These are phyloP conservation scores for Brenthis daphne DNA, from an alignment of 2,888 invertebrate genomes.

Conservation along the genomic window DNA sequence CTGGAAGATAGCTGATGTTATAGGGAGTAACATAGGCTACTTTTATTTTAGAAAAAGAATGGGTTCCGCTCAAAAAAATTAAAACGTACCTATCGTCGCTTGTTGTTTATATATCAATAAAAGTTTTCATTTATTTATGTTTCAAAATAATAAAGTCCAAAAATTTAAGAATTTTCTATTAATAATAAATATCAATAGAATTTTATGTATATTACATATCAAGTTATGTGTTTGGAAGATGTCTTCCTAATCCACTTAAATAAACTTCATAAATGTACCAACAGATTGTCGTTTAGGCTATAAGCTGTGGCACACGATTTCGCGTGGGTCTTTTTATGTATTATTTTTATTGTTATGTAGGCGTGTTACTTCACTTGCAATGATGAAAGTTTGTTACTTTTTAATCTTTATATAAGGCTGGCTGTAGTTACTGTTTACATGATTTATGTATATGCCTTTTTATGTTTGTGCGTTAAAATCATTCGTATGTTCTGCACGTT, in stretches of 20 bases:
- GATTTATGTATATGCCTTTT: neutral
- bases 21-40: too few species aligned
- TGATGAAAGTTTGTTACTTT: neutral
- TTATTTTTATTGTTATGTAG: conserved; percentile 19
- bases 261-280: neutral
- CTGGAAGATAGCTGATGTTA: too few species aligned
- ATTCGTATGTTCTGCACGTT: too few species aligned
- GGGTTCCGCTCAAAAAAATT: too few species aligned
- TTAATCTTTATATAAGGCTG: neutral
- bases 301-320: conserved; percentile 9
- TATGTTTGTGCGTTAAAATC: neutral
- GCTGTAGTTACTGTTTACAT: neutral
- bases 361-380: conserved; percentile 9
- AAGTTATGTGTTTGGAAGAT: neutral
- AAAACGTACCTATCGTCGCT: too few species aligned
- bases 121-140: too few species aligned
- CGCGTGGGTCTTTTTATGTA: conserved; percentile 17
- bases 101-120: too few species aligned
- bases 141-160: too few species aligned
- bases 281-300: conserved; percentile 9
- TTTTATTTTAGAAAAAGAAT: too few species aligned
- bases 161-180: too few species aligned
- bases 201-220: too few species aligned
- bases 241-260: neutral
- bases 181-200: too few species aligned